Evolutionary conservation across 1,140 invertebrate genomes (phyloP).

Genomic region (Drosophila murphyi): DNA sequence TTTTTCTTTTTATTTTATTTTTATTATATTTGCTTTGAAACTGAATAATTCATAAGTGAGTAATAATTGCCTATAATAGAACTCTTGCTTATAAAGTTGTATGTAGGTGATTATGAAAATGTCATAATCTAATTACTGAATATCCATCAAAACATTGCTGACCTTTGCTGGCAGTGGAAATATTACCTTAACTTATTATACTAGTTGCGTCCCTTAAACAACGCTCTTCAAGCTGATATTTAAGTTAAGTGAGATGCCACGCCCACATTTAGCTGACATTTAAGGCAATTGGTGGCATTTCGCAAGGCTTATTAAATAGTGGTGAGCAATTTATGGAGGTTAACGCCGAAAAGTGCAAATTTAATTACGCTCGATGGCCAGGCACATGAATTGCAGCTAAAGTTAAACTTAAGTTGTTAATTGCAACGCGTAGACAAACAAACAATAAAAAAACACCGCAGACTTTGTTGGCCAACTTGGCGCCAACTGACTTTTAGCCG

Average conservation of each 20-base stretch:
- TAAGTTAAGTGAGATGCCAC: slow-evolving; percentile 7
- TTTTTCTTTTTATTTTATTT: no score
- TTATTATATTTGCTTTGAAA: no score
- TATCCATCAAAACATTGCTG: neutral
- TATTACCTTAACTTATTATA: neutral
- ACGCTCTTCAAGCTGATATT: slow-evolving; percentile 1
- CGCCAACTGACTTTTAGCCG: neutral
- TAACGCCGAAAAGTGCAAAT: slow-evolving; percentile 44
- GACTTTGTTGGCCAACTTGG: slow-evolving; percentile 46
- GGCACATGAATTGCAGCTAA: slow-evolving; percentile 15
- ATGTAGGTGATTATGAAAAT: no score
- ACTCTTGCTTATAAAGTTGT: no score
- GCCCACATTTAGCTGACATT: slow-evolving; percentile 27
- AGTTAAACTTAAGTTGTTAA: slow-evolving; percentile 19
- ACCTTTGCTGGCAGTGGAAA: neutral
- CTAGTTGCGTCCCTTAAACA: neutral
- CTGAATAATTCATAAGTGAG: no score
- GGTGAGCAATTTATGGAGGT: slow-evolving; percentile 15
- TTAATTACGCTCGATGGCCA: slow-evolving; percentile 50
- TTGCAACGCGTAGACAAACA: slow-evolving; percentile 41
- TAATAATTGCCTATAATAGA: no score
- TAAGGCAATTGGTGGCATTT: slow-evolving; percentile 44
- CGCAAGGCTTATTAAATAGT: slow-evolving; percentile 35
- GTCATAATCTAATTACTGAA: no score
- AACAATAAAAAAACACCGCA: slow-evolving; percentile 37